Conservation (phyloP, 1,140 invertebrate species). For the Drosophila triauraria region DNA sequence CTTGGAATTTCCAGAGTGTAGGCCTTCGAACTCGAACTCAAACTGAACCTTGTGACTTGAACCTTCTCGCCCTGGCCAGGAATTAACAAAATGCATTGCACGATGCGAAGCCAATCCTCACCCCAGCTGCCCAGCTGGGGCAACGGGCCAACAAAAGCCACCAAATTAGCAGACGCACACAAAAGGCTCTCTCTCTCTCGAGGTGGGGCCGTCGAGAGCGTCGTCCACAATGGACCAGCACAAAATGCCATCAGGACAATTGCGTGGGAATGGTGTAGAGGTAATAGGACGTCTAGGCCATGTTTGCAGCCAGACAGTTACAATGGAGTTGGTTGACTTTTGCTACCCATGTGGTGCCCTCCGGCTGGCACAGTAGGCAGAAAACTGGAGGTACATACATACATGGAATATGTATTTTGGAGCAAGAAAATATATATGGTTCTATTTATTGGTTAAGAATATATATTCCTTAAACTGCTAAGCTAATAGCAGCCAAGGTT, state of each 20-base stretch:
- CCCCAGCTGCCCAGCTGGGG: not conserved
- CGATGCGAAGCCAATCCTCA: conserved; percentile 27
- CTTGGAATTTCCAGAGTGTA: conserved; percentile 10
- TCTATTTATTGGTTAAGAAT: not conserved
- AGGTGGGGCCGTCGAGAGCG: conserved; percentile 23
- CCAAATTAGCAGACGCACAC: conserved; percentile 76
- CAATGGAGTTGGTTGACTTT: conserved; percentile 43
- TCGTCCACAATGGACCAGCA: conserved; percentile 54
- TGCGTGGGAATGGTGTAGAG: conserved; percentile 12
- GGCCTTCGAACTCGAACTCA: conserved; percentile 7
- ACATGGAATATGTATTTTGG: not conserved
- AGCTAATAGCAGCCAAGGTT: not conserved
- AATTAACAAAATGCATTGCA: conserved; percentile 53
- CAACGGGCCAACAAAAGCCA: conserved; percentile 68
- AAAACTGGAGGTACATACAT: not conserved
- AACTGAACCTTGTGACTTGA: conserved; percentile 11
- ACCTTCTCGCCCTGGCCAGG: conserved; percentile 29
- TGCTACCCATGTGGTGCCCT: conserved; percentile 13
- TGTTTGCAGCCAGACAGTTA: conserved; percentile 43
- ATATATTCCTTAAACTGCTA: too few relatives aligned
- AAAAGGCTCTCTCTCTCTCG: conserved; percentile 29
- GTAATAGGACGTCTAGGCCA: conserved; percentile 35
- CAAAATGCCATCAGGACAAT: conserved; percentile 59
- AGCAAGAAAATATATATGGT: not conserved
- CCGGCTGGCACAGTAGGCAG: not conserved